Conservation (phyloP, 2,113 vertebrate genomes). For the Mionectes macconnelli region DNA sequence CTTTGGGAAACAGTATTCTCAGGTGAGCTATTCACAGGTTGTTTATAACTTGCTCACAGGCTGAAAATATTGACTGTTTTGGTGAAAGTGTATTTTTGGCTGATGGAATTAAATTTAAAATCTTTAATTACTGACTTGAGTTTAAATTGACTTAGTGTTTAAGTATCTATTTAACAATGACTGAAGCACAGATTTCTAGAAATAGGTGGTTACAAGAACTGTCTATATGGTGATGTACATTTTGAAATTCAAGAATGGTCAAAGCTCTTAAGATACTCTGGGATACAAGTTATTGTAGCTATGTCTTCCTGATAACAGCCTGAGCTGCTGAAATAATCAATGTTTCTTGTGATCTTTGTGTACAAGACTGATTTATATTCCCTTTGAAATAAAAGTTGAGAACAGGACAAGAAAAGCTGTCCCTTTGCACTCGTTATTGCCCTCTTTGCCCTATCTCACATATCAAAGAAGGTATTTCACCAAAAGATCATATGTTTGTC, state of each 20-base stretch:
- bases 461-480: conserved; percentile 32
- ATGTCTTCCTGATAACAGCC: neutral
- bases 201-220: neutral
- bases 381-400: conserved; percentile 28
- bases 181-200: neutral
- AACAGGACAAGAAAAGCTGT: neutral
- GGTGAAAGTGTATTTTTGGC: neutral
- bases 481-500: neutral
- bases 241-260: neutral
- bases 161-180: neutral
- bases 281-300: neutral
- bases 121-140: neutral
- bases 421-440: conserved; percentile 23
- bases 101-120: neutral
- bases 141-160: neutral
- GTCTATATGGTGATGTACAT: neutral
- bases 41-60: neutral
- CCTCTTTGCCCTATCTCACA: conserved; percentile 5
- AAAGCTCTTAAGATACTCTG: neutral
- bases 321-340: conserved; percentile 32
- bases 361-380: conserved; percentile 14
- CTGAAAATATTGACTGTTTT: neutral
- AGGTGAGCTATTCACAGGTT: neutral
- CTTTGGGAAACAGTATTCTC: neutral
- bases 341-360: conserved; percentile 12